phyloP scores from a whole-genome alignment of 1,140 invertebrate genomes.

The Dendrolimus kikuchii region DNA sequence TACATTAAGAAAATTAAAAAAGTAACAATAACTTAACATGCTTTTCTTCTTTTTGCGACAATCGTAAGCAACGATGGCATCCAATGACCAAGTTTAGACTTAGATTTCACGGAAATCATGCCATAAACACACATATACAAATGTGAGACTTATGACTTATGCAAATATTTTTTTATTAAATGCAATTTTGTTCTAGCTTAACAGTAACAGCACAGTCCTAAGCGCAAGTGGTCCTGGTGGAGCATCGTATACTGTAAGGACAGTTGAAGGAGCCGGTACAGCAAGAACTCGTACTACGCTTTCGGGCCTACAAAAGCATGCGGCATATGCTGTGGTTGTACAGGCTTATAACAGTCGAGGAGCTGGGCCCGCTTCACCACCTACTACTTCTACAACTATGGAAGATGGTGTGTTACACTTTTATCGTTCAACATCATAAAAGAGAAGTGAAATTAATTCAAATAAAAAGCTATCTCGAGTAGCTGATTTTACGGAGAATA shows the following conservation, averaged over 20 bases:
- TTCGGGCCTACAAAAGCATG: slow-evolving; percentile 85
- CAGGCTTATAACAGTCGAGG: slow-evolving; percentile 95
- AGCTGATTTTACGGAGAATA: no score
- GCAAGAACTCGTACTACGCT: slow-evolving; percentile 71
- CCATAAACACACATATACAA: no score
- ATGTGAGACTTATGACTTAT: no score
- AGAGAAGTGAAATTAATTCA: no score
- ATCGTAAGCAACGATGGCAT: no score
- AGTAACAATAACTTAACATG: no score
- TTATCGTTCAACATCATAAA: background rate
- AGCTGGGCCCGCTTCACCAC: slow-evolving; percentile 88
- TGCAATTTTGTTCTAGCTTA: slow-evolving; percentile 28
- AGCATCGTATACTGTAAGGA: slow-evolving; percentile 79
- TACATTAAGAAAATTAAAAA: no score
- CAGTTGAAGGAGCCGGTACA: slow-evolving; percentile 81
- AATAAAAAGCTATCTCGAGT: no score
- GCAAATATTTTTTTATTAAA: no score
- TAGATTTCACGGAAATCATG: no score
- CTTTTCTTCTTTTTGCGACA: no score
- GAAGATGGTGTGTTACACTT: slow-evolving; percentile 81
- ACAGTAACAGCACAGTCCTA: slow-evolving; percentile 55
- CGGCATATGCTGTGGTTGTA: slow-evolving; percentile 91
- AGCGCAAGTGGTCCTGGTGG: slow-evolving; percentile 59
- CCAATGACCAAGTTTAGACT: no score
- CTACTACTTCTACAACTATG: slow-evolving; percentile 86